Conservation (phyloP, 2,113 vertebrate genomes). For the Mustela nigripes region DNA sequence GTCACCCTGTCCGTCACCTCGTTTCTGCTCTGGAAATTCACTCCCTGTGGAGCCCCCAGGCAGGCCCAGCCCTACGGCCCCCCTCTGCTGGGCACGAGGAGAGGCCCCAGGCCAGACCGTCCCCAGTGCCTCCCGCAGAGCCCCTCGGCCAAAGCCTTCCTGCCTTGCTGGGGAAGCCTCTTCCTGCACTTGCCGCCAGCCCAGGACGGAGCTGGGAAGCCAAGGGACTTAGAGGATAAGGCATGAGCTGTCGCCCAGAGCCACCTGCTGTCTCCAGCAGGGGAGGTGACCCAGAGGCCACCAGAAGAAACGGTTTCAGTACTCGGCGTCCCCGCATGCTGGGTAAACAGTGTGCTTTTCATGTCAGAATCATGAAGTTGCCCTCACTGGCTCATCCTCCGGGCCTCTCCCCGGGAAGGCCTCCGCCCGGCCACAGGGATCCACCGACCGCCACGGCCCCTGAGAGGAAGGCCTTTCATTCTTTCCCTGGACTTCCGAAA, state of each 20-base stretch:
- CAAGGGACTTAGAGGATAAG: neutral
- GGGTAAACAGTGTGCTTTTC: neutral
- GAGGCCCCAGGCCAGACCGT: neutral
- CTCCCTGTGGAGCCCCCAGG: neutral
- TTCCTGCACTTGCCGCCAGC: neutral
- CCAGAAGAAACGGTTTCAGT: rapidly evolving
- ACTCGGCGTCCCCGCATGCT: rapidly evolving
- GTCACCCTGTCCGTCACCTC: neutral
- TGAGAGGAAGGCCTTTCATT: neutral
- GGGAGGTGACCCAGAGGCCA: neutral
- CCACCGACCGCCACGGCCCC: neutral
- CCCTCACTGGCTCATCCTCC: rapidly evolving
- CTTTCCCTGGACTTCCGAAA: neutral
- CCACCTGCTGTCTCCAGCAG: neutral
- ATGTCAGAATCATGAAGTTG: neutral
- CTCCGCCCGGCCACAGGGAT: too few relatives aligned
- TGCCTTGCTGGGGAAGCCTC: neutral
- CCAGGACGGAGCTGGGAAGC: neutral
- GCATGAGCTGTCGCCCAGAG: neutral
- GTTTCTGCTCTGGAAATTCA: neutral
- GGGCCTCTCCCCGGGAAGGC: neutral
- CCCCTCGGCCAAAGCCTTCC: neutral
- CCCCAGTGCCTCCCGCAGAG: too few relatives aligned
- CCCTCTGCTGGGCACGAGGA: neutral
- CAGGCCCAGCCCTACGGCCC: neutral